A percentile compares a stretch with the other conserved stretches of the same genome.
phyloP scores from a whole-genome alignment of 2,888 invertebrate genomes.

The Spialia ferax region DNA sequence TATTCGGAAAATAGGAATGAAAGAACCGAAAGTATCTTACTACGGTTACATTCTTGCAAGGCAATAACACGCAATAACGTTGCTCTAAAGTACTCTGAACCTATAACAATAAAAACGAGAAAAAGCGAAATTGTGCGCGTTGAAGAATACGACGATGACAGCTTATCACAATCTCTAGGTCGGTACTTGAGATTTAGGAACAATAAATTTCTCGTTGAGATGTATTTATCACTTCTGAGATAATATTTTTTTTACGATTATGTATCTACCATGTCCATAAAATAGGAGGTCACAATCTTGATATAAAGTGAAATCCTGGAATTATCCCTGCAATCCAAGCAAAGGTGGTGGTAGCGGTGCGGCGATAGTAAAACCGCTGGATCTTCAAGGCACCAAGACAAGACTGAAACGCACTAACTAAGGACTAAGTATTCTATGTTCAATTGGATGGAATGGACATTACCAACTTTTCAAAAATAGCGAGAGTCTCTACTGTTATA shows the following conservation, averaged over 20 bases:
- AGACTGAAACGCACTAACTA: too few species aligned
- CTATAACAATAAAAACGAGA: constrained; percentile 37
- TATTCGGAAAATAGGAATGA: constrained; percentile 8
- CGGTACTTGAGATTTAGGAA: constrained; percentile 38
- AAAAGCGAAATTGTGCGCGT: constrained; percentile 32
- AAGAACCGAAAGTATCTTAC: not conserved
- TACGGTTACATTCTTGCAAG: too few species aligned
- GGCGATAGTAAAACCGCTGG: too few species aligned
- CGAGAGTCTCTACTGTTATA: too few species aligned
- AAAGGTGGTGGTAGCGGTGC: not conserved
- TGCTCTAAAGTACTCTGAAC: not conserved
- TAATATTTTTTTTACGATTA: constrained; percentile 29
- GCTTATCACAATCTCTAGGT: constrained; percentile 37
- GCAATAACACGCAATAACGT: constrained; percentile 33
- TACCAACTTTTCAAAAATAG: too few species aligned
- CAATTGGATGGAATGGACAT: too few species aligned
- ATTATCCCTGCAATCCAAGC: not conserved
- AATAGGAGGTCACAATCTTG: constrained; percentile 21
- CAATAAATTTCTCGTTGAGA: constrained; percentile 36
- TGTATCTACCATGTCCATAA: constrained; percentile 23
- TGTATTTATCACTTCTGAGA: constrained; percentile 36
- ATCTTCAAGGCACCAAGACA: too few species aligned
- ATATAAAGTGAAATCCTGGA: not conserved
- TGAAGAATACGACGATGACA: constrained; percentile 38
- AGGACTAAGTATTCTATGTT: too few species aligned